phyloP scores from a whole-genome alignment of 2,797 vertebrate genomes.

The Sphenopsis melanotis region DNA sequence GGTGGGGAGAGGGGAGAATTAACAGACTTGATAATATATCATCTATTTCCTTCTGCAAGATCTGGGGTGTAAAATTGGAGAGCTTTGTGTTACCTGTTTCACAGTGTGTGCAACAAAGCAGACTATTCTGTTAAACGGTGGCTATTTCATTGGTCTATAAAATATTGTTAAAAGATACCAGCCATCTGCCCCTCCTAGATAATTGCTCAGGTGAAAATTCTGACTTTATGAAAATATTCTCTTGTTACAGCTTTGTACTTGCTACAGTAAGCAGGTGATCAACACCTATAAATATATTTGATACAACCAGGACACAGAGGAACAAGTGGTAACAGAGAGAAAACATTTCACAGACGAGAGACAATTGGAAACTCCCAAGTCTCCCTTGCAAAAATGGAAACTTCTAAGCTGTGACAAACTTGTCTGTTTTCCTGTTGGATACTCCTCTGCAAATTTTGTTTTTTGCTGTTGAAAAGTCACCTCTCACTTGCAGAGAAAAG shows the following conservation, averaged over 20 bases:
- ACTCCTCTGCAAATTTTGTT: not conserved
- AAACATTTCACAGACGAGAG: not conserved
- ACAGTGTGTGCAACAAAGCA: not conserved
- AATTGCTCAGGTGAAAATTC: conserved; percentile 18
- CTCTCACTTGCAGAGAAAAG: not conserved
- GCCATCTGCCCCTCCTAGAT: not conserved
- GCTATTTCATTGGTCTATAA: not conserved
- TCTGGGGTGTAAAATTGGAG: not conserved
- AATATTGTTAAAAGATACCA: not conserved
- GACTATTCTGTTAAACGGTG: not conserved
- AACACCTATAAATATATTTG: not conserved
- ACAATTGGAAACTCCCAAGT: not conserved
- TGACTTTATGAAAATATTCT: not conserved
- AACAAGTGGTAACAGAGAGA: not conserved
- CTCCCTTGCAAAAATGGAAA: not conserved
- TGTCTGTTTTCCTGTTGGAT: not conserved
- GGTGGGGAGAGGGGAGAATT: not conserved
- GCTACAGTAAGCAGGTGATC: not conserved
- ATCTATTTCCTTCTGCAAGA: not conserved
- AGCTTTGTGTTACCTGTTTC: not conserved
- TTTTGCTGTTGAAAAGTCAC: not conserved
- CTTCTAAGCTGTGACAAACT: not conserved
- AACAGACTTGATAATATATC: not conserved
- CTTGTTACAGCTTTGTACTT: not conserved
- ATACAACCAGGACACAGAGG: not conserved